Evolutionary conservation across 2,888 invertebrate species (phyloP).

Genomic region (Pristionchus fissidentatus): DNA sequence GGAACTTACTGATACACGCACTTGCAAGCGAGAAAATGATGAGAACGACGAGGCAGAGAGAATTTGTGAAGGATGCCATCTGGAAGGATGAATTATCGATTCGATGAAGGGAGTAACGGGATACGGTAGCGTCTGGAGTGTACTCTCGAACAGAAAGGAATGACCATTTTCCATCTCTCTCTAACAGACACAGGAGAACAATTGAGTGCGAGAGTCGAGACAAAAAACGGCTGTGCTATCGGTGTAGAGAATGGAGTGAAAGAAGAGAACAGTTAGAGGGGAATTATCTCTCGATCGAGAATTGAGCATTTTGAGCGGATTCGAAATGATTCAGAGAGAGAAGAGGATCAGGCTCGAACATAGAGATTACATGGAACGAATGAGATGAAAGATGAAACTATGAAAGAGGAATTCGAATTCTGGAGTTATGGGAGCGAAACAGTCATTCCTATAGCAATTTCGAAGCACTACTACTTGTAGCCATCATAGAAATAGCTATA

Average conservation of each 20-base stretch:
- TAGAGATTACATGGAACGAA: too few relatives aligned
- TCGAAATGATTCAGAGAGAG: not conserved
- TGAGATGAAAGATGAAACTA: too few relatives aligned
- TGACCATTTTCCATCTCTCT: conserved; percentile 3
- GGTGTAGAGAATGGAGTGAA: conserved; percentile 5
- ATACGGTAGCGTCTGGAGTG: not conserved
- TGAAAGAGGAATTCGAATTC: too few relatives aligned
- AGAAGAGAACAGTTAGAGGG: conserved; percentile 5
- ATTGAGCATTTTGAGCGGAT: not conserved
- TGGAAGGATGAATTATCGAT: conserved; percentile 37
- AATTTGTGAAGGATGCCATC: conserved; percentile 26
- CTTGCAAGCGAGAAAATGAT: conserved; percentile 42
- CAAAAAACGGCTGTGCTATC: conserved; percentile 30
- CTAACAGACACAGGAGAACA: not conserved
- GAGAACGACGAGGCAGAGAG: conserved; percentile 8
- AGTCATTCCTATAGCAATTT: not conserved
- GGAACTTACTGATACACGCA: conserved; percentile 49
- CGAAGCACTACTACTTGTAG: too few relatives aligned
- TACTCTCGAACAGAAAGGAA: not conserved
- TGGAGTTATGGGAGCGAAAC: conserved; percentile 21
- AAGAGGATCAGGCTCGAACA: not conserved
- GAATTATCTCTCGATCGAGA: not conserved
- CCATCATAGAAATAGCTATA: not conserved
- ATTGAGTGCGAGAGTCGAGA: not conserved
- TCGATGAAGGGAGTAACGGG: not conserved